Base-by-base conservation (phyloP, 1,140 invertebrate species). In the Euura saliciscinereae region DNA sequence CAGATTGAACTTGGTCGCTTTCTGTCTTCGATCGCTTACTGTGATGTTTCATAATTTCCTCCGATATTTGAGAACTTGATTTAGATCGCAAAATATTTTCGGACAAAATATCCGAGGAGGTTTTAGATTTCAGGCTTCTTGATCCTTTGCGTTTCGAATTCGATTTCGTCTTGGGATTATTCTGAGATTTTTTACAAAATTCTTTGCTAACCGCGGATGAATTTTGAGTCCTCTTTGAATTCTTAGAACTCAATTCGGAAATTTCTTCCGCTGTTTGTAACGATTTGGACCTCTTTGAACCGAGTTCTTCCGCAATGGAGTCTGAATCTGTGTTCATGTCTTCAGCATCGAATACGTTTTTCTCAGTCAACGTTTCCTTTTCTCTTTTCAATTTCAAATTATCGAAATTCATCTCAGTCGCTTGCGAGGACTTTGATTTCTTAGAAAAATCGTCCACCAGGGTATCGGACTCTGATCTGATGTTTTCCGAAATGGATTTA, bases 381-480 rank as follows among this genome's bases (percentile, higher is more conserved):
- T 69, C 68, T 10, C 68, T 7, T 44, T 42, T 13, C 44, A 45
- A 3, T 6, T 46, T 69, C 44, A 46, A 13, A 28, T 45, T 45
- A 44, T 46, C 28, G 10, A 13, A 42, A 44, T 69, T 45, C 11
- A 43, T 69, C 43, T 69, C 68, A 13, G 68, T 13, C 11, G 45
- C 44, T 46, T 44, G 42, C 5, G 68, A 44, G 10, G 45, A 69
- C 68, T 45, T 69, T 44, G 68, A 69, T 44, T 80, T 85, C 8
- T 81, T 84, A 2, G 84, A 79, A 28, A 84, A 78, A 71, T 87
- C 83, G 44, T 86, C 85, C 0, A 86, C 78, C 13, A 87, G 67
- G 5, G 79, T 82, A 43, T 87, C 85, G 3, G 86, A 87, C 69
- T 87, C 84, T 0, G 82, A 79, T 71, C 81, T 83, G 6, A 75